These are phyloP conservation scores for Petrocephalus zakoni DNA, from an alignment of 2,113 vertebrate species.

Conservation along the genomic window DNA sequence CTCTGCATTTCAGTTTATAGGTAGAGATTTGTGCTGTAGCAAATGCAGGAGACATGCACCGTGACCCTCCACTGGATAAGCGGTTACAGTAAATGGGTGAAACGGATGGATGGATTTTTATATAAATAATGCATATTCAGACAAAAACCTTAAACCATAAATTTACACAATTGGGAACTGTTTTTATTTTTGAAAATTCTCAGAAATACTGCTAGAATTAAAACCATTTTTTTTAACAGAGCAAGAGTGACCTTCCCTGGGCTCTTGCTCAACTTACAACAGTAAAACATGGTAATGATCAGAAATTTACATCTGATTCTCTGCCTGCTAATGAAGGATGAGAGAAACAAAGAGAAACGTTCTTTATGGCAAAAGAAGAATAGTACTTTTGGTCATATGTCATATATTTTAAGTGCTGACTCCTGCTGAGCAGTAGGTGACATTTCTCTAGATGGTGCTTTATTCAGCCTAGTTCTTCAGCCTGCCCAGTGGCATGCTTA, in stretches of 20 bases:
- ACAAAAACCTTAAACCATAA: background rate
- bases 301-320: background rate
- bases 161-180: background rate
- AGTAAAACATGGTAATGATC: background rate
- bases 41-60: background rate
- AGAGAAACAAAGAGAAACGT: background rate
- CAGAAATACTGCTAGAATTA: background rate
- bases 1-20: background rate
- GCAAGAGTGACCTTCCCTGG: background rate
- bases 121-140: background rate
- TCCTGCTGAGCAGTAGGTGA: background rate
- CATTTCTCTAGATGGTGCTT: background rate
- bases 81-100: background rate
- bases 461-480: background rate
- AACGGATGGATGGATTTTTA: background rate
- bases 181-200: background rate
- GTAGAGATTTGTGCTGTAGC: background rate
- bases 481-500: background rate
- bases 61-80: background rate
- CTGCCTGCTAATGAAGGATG: background rate
- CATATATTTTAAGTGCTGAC: background rate
- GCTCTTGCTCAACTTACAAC: background rate
- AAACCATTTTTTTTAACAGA: background rate
- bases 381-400: background rate
- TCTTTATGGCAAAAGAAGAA: background rate